phyloP scores from a whole-genome alignment of 2,113 vertebrate species.

The Oncorhynchus keta region DNA sequence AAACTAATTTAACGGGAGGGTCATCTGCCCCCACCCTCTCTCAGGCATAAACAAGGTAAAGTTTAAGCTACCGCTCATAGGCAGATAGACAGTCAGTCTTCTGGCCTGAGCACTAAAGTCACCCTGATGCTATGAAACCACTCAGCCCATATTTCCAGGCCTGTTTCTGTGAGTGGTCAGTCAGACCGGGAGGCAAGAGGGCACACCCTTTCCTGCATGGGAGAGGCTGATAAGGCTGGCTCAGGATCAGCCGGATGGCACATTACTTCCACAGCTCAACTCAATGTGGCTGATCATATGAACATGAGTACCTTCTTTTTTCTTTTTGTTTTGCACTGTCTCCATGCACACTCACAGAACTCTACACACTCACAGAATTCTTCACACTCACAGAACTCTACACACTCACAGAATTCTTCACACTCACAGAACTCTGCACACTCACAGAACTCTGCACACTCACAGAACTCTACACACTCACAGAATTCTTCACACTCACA shows the following conservation, averaged over 20 bases:
- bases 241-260: conserved; percentile 34
- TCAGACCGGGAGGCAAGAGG: conserved; percentile 28
- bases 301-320: too few relatives aligned
- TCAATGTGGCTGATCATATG: neutral
- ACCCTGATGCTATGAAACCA: conserved; percentile 36
- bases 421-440: neutral
- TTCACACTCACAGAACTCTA: neutral
- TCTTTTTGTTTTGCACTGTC: too few relatives aligned
- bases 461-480: neutral
- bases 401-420: neutral
- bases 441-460: neutral
- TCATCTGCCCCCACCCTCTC: neutral
- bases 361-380: neutral
- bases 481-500: neutral
- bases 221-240: conserved; percentile 45
- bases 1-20: too few relatives aligned
- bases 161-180: conserved; percentile 59
- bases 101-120: conserved; percentile 32
- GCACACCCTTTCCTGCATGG: conserved; percentile 61
- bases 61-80: neutral
- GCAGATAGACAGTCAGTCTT: conserved; percentile 22
- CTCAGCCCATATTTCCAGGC: conserved; percentile 24
- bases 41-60: neutral
- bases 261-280: conserved; percentile 9
- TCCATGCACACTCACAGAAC: neutral